Conservation (phyloP, 2,888 invertebrate species). For the Apodemia duryi region DNA sequence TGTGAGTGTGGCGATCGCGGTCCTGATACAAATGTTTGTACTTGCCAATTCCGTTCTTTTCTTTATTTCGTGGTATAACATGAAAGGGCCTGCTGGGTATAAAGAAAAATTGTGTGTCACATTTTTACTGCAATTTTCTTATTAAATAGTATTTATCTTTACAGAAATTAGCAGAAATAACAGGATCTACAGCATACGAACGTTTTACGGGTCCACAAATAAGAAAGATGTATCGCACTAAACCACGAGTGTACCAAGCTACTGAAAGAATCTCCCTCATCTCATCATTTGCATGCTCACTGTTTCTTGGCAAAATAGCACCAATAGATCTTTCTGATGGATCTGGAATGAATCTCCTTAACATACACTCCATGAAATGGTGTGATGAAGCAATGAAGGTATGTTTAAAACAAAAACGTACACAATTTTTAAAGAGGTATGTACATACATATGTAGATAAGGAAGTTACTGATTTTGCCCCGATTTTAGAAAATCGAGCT, state of each 20-base stretch:
- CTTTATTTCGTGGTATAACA: no score
- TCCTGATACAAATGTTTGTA: no score
- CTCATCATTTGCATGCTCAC: constrained; percentile 94
- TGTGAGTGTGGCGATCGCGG: no score
- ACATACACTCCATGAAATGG: constrained; percentile 90
- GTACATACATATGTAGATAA: no score
- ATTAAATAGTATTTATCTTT: constrained; percentile 19
- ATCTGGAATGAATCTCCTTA: constrained; percentile 97
- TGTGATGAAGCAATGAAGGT: constrained; percentile 85
- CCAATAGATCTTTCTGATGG: constrained; percentile 95
- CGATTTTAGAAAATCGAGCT: no score
- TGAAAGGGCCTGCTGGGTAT: no score
- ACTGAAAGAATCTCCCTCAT: constrained; percentile 94
- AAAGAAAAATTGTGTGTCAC: no score
- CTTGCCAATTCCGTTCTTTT: no score
- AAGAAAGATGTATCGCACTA: constrained; percentile 88
- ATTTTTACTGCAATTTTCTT: background rate
- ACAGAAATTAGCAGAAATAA: constrained; percentile 86
- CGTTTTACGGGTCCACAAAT: constrained; percentile 97
- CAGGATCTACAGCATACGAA: constrained; percentile 93
- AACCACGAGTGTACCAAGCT: constrained; percentile 65
- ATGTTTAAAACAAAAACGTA: constrained; percentile 27
- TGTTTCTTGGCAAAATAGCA: constrained; percentile 92
- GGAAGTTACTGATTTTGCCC: no score
- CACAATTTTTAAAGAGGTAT: no score